Evolutionary conservation across 2,113 vertebrate genomes (phyloP).

Genomic region (Dolichotis patagonum): DNA sequence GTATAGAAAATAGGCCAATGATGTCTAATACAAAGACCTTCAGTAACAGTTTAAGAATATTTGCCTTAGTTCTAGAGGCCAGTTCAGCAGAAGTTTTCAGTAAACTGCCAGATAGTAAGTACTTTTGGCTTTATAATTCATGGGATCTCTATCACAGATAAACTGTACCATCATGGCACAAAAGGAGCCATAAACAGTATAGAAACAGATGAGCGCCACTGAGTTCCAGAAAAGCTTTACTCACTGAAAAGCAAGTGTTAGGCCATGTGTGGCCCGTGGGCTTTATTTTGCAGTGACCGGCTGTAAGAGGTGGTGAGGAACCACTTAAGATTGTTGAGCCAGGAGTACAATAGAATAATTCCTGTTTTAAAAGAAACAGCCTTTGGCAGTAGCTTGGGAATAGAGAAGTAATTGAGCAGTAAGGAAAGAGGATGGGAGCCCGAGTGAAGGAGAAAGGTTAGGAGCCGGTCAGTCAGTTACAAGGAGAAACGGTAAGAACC

Average conservation of each 20-base stretch:
- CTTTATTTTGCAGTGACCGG: neutral
- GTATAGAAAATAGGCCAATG: neutral
- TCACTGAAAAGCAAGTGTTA: neutral
- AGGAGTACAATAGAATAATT: neutral
- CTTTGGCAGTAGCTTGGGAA: neutral
- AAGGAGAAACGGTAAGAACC: neutral
- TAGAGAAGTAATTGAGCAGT: neutral
- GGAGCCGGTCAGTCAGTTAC: neutral
- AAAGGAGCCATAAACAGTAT: neutral
- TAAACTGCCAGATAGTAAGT: neutral
- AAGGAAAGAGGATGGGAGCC: neutral
- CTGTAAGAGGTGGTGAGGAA: neutral
- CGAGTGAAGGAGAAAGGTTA: neutral
- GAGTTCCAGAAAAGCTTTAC: neutral
- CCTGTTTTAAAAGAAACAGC: neutral
- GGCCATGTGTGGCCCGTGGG: neutral
- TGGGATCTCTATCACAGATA: neutral
- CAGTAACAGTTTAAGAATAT: neutral
- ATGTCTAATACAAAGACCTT: neutral
- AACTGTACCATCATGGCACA: neutral
- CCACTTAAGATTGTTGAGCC: neutral
- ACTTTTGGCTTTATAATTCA: neutral
- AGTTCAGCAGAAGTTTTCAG: conserved; percentile 3
- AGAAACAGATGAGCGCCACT: neutral
- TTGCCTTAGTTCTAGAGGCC: neutral